Percentiles rank a stretch among this genome's conserved stretches.
These are phyloP conservation scores for Stichopus horrens DNA, from an alignment of 53 echinoderm and acorn worm genomes.

Conservation along the genomic window DNA sequence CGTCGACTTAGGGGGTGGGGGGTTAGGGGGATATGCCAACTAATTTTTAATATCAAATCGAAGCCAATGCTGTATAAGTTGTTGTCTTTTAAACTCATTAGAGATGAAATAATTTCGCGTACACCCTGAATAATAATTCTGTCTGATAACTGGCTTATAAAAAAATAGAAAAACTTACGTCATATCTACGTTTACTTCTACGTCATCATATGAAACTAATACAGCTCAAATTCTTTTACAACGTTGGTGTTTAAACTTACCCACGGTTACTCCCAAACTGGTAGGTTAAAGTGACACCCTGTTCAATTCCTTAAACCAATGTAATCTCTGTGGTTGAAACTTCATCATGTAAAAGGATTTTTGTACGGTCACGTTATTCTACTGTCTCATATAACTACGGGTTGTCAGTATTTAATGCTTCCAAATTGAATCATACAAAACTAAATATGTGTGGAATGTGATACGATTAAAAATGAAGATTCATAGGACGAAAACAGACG, in stretches of 20 bases:
- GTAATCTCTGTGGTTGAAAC: background rate
- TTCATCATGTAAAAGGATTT: background rate
- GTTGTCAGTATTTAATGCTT: constrained; percentile 33
- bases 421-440: constrained; percentile 22
- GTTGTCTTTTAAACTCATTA: too few species aligned
- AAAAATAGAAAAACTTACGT: background rate
- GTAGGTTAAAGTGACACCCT: background rate
- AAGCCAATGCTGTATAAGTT: too few species aligned
- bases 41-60: too few species aligned
- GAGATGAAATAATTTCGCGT: too few species aligned
- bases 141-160: too few species aligned
- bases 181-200: background rate
- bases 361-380: too few species aligned
- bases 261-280: background rate
- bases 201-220: background rate
- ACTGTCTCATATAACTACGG: background rate
- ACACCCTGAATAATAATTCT: too few species aligned
- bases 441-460: constrained; percentile 25
- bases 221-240: background rate
- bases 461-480: constrained; percentile 17
- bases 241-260: too few species aligned
- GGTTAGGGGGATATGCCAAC: too few species aligned
- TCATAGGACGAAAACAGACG: background rate
- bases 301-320: background rate
- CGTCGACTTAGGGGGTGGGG: too few species aligned